Base-by-base conservation (phyloP, 1,140 invertebrate genomes). In the Apis cerana region DNA sequence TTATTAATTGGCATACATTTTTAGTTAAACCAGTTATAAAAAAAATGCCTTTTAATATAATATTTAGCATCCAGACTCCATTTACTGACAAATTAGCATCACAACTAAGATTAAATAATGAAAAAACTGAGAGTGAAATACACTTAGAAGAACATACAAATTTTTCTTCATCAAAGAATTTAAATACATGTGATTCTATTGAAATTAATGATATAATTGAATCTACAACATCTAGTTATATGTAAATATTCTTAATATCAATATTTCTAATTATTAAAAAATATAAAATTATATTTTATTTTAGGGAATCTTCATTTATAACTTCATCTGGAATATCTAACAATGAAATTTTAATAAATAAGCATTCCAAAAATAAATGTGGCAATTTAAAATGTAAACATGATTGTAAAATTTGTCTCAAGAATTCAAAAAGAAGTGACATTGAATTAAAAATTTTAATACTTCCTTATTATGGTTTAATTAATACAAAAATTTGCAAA, bases 1-100 rank as follows among this genome's bases (percentile, higher is more conserved):
- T 59, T 13, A 48, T 91, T 27, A 68, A 89, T 17, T 91, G 90
- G 90, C 82, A 91, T 71, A 76, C 80, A 58, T 88, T 86, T 58
- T 27, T 85, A 54, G 50, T 83, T 0, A 64, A 74, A 48, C 62
- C 77, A 69, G 0, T 10, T 8, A 61, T 71, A 27, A 21, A 65
- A 10, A 27, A 13, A 52, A 82, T 74, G 27, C 89, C 89, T 7
- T 89, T 90, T 58, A 88, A 85, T 54, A 1, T 90, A 17, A 62
- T 83, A n/a, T 65, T 88, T 21, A 81, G 84, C 56, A 50, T 89
- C 13, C 69, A 70, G 59, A 84, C 72, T 48, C 85, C 82, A 1
- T 89, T 90, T 61, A 74, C 78, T 17, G 54, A 86, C 15, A 56
- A 74, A 52, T 11, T 82, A 2, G 70, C 69, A 12, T 48, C 43